These are phyloP conservation scores for Sebastes taczanowskii DNA, from an alignment of 2,797 vertebrate species.

Conservation along the genomic window DNA sequence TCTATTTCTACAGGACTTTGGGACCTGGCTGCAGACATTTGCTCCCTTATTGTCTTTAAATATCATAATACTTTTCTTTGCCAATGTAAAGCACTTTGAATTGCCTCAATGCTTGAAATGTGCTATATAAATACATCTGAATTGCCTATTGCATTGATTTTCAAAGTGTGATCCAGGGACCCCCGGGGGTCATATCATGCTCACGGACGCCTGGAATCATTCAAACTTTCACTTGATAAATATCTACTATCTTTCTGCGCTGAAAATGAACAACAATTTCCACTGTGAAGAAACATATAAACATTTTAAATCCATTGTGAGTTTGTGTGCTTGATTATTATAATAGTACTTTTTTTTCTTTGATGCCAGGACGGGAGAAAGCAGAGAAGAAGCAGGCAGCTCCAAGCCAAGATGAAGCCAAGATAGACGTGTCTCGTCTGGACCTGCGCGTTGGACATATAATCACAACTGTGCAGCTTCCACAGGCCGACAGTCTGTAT, in stretches of 20 bases:
- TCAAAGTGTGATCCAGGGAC: too few species aligned
- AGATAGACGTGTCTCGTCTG: slow-evolving; percentile 88
- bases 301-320: neutral
- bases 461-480: slow-evolving; percentile 84
- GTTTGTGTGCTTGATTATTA: neutral
- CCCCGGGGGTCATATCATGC: too few species aligned
- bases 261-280: neutral
- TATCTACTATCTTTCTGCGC: neutral
- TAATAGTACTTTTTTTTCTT: neutral
- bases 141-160: neutral
- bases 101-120: neutral
- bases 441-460: slow-evolving; percentile 91
- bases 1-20: neutral
- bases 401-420: slow-evolving; percentile 71
- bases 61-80: neutral
- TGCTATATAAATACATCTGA: neutral
- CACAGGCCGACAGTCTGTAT: slow-evolving; percentile 87
- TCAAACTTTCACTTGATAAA: neutral
- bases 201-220: neutral
- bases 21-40: neutral
- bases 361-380: slow-evolving; percentile 78
- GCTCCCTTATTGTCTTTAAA: neutral
- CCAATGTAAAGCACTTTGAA: neutral
- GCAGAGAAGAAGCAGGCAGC: slow-evolving; percentile 77
- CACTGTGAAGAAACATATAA: neutral